Conservation (phyloP, 2,113 vertebrate species). For the Neotragus pygmaeus region DNA sequence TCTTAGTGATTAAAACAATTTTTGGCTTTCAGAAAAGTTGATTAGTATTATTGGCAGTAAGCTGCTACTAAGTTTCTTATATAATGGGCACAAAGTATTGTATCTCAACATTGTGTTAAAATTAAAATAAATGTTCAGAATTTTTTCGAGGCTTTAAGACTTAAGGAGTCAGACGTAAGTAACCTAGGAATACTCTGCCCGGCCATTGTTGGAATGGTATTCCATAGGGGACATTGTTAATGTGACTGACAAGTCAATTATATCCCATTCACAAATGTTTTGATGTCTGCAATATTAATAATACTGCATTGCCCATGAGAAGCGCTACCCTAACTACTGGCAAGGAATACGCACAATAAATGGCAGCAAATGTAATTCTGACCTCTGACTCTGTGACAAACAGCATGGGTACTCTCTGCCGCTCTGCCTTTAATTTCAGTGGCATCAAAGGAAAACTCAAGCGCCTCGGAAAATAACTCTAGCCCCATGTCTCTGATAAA, state of each 20-base stretch:
- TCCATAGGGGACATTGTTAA: constrained; percentile 65
- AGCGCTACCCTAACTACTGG: constrained; percentile 66
- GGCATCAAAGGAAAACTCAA: constrained; percentile 82
- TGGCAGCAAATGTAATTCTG: constrained; percentile 77
- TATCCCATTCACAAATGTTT: constrained; percentile 72
- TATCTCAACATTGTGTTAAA: neutral
- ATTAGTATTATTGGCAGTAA: neutral
- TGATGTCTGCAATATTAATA: constrained; percentile 77
- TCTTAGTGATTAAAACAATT: neutral
- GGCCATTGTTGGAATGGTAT: constrained; percentile 39
- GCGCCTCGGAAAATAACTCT: constrained; percentile 78
- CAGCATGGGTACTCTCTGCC: constrained; percentile 70
- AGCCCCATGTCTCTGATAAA: constrained; percentile 80
- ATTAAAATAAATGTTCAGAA: constrained; percentile 66
- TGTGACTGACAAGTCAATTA: constrained; percentile 78
- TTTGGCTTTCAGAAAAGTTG: neutral
- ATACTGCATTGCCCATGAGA: constrained; percentile 71
- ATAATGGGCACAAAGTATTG: neutral
- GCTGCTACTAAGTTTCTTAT: neutral
- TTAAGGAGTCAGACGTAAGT: constrained; percentile 70
- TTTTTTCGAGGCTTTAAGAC: constrained; percentile 60
- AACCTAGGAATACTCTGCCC: constrained; percentile 39
- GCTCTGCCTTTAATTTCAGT: constrained; percentile 79
- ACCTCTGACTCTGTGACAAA: constrained; percentile 79
- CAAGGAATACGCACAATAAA: constrained; percentile 75